phyloP scores from a whole-genome alignment of 2,113 vertebrate genomes.

The Philantomba maxwellii region DNA sequence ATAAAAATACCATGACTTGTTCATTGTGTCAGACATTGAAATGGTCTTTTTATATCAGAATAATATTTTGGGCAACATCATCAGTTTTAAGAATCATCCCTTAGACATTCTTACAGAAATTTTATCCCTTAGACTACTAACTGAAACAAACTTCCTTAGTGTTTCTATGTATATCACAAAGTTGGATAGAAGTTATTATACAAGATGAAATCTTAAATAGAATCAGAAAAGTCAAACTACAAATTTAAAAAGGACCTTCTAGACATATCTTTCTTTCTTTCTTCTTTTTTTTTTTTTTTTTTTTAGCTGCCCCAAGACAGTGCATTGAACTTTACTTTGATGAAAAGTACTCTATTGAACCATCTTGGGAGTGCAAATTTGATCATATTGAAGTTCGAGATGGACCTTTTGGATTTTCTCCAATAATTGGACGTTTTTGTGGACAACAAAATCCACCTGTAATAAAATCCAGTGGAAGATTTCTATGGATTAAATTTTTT shows the following conservation, averaged over 20 bases:
- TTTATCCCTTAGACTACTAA: no score
- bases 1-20: neutral
- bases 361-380: slow-evolving; percentile 99
- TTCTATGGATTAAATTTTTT: slow-evolving; percentile 99
- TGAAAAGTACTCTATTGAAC: slow-evolving; percentile 97
- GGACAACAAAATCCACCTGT: slow-evolving; percentile 95
- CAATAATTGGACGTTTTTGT: slow-evolving; percentile 96
- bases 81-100: neutral
- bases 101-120: neutral
- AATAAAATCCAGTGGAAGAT: slow-evolving; percentile 97
- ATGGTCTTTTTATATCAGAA: neutral
- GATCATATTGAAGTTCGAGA: slow-evolving; percentile 99
- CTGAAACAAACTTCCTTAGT: neutral
- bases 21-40: neutral
- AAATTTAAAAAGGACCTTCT: neutral
- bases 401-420: slow-evolving; percentile 98
- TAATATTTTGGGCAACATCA: neutral
- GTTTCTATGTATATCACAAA: neutral
- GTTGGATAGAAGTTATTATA: neutral
- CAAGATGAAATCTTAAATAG: neutral
- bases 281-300: neutral
- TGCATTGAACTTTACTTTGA: slow-evolving; percentile 98
- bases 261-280: no score
- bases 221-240: neutral
- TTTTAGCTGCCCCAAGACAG: slow-evolving; percentile 93